Conservation (phyloP, 2,797 vertebrate genomes). For the Hippoglossus hippoglossus region DNA sequence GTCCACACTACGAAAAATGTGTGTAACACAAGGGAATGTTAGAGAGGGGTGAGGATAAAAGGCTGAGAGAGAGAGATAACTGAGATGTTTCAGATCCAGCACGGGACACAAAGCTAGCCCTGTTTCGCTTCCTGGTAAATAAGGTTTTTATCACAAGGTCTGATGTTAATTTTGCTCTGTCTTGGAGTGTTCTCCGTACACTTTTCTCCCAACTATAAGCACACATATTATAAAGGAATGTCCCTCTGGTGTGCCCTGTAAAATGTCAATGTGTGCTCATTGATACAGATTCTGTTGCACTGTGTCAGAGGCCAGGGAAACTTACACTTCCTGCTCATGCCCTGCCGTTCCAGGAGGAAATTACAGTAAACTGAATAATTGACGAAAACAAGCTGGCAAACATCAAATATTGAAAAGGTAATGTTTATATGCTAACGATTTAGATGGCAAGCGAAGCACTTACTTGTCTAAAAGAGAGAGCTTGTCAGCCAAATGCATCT, state of each 20-base stretch:
- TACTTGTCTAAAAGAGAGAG: slow-evolving; percentile 73
- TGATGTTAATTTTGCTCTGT: not conserved
- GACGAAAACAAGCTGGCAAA: slow-evolving; percentile 85
- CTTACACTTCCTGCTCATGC: slow-evolving; percentile 66
- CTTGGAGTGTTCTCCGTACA: not conserved
- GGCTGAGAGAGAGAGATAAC: not conserved
- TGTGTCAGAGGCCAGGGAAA: slow-evolving; percentile 62
- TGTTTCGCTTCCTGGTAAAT: not conserved
- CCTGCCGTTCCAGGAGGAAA: slow-evolving; percentile 70
- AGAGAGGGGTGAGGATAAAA: not conserved
- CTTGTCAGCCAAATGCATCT: slow-evolving; percentile 74
- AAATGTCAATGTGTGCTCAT: slow-evolving; percentile 14
- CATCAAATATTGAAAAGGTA: slow-evolving; percentile 84
- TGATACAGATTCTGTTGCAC: slow-evolving; percentile 11
- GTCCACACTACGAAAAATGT: not conserved
- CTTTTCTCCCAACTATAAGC: not conserved
- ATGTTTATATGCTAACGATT: slow-evolving; percentile 83
- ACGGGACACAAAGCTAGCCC: not conserved
- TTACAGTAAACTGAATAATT: slow-evolving; percentile 84
- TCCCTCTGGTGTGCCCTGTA: not conserved
- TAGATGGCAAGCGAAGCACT: slow-evolving; percentile 76
- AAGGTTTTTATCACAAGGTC: not conserved
- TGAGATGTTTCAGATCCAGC: slow-evolving; percentile 1
- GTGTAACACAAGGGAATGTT: not conserved
- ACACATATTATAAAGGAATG: no score